phyloP scores from a whole-genome alignment of 2,113 vertebrate species.

The Madoqua kirkii region DNA sequence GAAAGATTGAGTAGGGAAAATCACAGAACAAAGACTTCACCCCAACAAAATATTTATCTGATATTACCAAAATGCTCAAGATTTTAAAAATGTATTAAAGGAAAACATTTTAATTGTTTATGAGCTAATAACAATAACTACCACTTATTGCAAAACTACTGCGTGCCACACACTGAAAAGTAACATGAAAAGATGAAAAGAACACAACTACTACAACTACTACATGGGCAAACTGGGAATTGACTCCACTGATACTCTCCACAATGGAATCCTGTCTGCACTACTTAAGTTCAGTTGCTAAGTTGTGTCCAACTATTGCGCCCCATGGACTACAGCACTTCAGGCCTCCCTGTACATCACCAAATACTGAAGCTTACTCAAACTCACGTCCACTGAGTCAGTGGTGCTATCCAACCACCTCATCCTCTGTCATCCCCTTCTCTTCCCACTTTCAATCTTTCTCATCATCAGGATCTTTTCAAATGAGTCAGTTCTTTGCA shows the following conservation, averaged over 20 bases:
- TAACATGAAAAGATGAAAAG: background rate
- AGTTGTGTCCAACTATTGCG: accelerated
- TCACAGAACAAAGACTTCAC: background rate
- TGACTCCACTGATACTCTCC: background rate
- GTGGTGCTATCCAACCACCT: background rate
- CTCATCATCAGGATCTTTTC: background rate
- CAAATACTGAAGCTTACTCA: background rate
- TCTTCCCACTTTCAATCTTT: background rate
- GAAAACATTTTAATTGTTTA: background rate
- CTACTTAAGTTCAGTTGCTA: background rate
- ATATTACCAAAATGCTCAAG: background rate
- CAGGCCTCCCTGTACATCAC: background rate
- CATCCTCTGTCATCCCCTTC: background rate
- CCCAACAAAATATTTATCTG: background rate
- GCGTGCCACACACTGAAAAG: background rate
- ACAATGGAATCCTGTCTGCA: background rate
- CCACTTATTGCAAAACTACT: background rate
- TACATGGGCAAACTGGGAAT: background rate
- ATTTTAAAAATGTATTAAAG: background rate
- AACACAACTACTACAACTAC: background rate
- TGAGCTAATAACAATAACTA: background rate
- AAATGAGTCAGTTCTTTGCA: background rate
- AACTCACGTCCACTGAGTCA: background rate
- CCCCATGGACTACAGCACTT: background rate
- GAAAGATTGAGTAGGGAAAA: background rate